Evolutionary conservation across 2,113 vertebrate genomes (phyloP).

Genomic region (Saguinus imperator): DNA sequence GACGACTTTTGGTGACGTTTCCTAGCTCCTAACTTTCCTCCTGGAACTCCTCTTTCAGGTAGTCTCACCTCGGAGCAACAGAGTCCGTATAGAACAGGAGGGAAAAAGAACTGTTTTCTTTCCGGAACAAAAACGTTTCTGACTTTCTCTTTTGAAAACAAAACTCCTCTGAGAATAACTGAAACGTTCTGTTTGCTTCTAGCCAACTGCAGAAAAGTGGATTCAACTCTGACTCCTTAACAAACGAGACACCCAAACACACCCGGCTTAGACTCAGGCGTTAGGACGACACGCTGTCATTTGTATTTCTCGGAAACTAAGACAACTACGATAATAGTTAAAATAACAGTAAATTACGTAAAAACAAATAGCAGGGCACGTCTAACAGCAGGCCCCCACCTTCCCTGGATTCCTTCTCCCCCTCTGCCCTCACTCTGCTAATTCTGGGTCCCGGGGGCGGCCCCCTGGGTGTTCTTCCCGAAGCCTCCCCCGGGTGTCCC

Average conservation of each 20-base stretch:
- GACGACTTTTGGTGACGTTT: not conserved
- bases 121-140: no score
- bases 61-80: not conserved
- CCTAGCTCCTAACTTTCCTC: not conserved
- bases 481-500: not conserved
- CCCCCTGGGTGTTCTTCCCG: not conserved
- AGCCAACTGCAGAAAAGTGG: not conserved
- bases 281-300: not conserved
- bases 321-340: not conserved
- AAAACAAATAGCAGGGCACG: not conserved
- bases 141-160: not conserved
- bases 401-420: not conserved
- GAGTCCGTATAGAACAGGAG: rapidly evolving
- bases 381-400: not conserved
- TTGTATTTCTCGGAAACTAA: not conserved
- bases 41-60: not conserved
- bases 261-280: not conserved
- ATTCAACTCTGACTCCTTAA: not conserved
- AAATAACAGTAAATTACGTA: not conserved
- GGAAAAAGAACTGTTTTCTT: not conserved
- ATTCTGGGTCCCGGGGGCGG: no score
- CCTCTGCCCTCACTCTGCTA: no score
- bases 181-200: not conserved
- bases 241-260: not conserved
- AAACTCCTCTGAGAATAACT: not conserved